phyloP scores from a whole-genome alignment of 1,140 invertebrate species.

The Procambarus clarkii region DNA sequence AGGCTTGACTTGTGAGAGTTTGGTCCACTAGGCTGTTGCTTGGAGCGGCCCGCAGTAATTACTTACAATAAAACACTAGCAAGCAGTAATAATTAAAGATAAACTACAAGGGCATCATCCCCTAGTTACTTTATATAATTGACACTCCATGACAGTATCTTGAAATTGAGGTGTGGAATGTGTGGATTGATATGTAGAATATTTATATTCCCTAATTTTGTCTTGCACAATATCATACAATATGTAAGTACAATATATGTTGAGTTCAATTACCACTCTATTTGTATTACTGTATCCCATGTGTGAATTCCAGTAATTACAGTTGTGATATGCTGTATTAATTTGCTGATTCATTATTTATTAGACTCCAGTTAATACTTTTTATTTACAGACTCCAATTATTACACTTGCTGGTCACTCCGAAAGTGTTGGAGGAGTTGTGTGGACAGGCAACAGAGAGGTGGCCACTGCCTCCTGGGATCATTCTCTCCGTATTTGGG shows the following conservation, averaged over 20 bases:
- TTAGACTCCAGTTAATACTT: background rate
- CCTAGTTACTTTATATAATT: too few relatives aligned
- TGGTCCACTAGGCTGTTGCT: too few relatives aligned
- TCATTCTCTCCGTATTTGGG: conserved; percentile 96
- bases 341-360: background rate
- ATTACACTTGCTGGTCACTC: conserved; percentile 94
- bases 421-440: conserved; percentile 89
- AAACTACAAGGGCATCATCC: too few relatives aligned
- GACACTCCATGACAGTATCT: too few relatives aligned
- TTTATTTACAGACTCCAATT: conserved; percentile 79
- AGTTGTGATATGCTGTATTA: background rate
- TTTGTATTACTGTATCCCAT: background rate
- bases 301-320: background rate
- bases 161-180: too few relatives aligned
- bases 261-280: background rate
- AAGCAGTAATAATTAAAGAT: too few relatives aligned
- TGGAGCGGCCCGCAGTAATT: too few relatives aligned
- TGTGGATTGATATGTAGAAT: too few relatives aligned
- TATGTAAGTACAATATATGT: too few relatives aligned
- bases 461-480: conserved; percentile 94
- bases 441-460: conserved; percentile 87
- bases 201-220: background rate
- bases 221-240: background rate
- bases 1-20: too few relatives aligned
- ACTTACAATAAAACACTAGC: too few relatives aligned